Evolutionary conservation across 2,113 vertebrate species (phyloP).

Genomic region (Gavialis gangeticus): DNA sequence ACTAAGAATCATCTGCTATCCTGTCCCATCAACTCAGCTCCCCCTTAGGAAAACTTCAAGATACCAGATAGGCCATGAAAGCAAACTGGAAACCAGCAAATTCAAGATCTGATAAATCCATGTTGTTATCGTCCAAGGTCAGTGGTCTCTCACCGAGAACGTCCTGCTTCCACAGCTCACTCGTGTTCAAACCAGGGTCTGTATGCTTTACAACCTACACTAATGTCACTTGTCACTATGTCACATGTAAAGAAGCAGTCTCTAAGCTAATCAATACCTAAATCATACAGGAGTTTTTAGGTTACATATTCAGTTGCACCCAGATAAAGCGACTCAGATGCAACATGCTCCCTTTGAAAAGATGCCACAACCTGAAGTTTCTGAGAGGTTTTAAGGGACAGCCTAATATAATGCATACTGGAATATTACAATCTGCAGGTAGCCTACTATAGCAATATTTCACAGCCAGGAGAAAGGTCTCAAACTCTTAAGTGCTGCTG

Average conservation of each 20-base stretch:
- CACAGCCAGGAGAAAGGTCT: background rate
- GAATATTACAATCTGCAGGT: background rate
- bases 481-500: background rate
- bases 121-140: no score
- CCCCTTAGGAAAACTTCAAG: background rate
- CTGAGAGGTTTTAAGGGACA: background rate
- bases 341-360: background rate
- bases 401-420: background rate
- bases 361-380: background rate
- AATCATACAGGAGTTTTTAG: background rate
- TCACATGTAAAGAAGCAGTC: background rate
- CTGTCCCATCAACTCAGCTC: background rate
- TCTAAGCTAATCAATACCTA: background rate
- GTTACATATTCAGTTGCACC: background rate
- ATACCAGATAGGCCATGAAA: background rate
- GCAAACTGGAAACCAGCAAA: no score
- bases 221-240: background rate
- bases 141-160: background rate
- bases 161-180: background rate
- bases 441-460: fast-evolving
- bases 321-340: background rate
- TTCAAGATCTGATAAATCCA: no score
- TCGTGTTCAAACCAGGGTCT: background rate
- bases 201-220: background rate
- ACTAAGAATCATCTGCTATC: background rate